phyloP scores from a whole-genome alignment of 1,140 invertebrate species.

The Nasonia longicornis region DNA sequence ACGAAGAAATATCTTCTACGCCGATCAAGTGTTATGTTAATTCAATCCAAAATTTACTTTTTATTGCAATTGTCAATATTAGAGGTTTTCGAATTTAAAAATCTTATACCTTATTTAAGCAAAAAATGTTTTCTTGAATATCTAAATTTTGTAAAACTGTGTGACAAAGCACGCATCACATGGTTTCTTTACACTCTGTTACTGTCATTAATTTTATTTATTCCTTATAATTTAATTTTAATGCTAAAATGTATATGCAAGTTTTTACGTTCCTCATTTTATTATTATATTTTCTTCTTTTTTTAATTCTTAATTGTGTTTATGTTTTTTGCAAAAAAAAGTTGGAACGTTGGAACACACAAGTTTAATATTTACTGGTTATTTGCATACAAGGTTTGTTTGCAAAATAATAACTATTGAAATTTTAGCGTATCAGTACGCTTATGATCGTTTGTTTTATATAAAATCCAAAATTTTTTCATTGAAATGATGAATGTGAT shows the following conservation, averaged over 20 bases:
- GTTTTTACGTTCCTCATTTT: not conserved
- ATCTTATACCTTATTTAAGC: not conserved
- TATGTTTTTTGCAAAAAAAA: too few species aligned
- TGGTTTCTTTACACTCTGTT: not conserved
- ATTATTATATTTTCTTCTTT: not conserved
- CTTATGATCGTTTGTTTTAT: not conserved
- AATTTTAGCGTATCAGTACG: not conserved
- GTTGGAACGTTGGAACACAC: too few species aligned
- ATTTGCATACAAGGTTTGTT: too few species aligned
- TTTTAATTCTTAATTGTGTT: not conserved
- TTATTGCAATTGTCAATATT: not conserved
- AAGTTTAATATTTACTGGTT: too few species aligned
- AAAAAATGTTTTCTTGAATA: not conserved
- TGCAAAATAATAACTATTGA: too few species aligned
- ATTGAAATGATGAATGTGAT: not conserved
- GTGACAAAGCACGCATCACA: not conserved
- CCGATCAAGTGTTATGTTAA: not conserved
- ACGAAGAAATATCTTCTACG: not conserved
- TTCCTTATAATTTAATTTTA: not conserved
- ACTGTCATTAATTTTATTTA: slow-evolving; percentile 1
- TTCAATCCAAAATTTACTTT: slow-evolving; percentile 18
- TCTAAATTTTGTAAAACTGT: not conserved
- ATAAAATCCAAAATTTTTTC: not conserved
- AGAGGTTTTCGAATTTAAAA: not conserved
- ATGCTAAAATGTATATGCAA: not conserved